Evolutionary conservation across 2,797 vertebrate genomes (phyloP), one percentile per base, ranked within the genome.

Genomic region (Anniella stebbinsi): DNA sequence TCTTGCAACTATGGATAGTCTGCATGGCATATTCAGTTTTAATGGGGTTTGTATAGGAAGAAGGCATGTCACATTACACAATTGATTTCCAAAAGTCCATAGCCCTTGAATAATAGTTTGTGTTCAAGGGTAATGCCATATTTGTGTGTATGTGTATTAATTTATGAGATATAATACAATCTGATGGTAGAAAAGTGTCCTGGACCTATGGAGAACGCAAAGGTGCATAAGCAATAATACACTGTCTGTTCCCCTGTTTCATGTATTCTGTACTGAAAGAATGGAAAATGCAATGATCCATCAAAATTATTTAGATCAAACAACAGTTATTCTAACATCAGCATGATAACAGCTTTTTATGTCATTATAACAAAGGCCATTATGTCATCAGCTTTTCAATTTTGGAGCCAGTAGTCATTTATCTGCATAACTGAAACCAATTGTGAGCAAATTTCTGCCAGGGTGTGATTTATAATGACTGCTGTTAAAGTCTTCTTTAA

Each of bases 321-420:
- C 93, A 95, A 81, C 94, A 94, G 93, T 95, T 96, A 92, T 94
- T 96, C 90, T 92, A 90, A 95, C 93, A 96, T 97, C 95, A 97
- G 28, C 94, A 97, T 97, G 97, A 97, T 97, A 97, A 96, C 95
- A 92, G 89, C 97, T 96, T 93, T 97, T 97, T 97, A 96, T 97
- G 92, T 96, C 97, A 97, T 97, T 97, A 97, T 96, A 98, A 96
- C 95, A 97, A 93, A 95, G 96, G 94, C 95, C 95, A 87, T 97
- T 97, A 97, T 97, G 92, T 96, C 97, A 94, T 96, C 92, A 97
- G 78, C 93, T 96, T 98, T 98, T 98, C 97, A 97, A 96, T 97
- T 98, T 97, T 95, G 96, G 96, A 95, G 78, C 91, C 95, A 95
- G 92, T 93, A 92, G 94, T 96, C 96, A 96, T 97, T 97, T 94